Percentiles rank a stretch among this genome's conserved stretches.
phyloP scores from a whole-genome alignment of 2,113 vertebrate species.

The Accipiter virgatus region DNA sequence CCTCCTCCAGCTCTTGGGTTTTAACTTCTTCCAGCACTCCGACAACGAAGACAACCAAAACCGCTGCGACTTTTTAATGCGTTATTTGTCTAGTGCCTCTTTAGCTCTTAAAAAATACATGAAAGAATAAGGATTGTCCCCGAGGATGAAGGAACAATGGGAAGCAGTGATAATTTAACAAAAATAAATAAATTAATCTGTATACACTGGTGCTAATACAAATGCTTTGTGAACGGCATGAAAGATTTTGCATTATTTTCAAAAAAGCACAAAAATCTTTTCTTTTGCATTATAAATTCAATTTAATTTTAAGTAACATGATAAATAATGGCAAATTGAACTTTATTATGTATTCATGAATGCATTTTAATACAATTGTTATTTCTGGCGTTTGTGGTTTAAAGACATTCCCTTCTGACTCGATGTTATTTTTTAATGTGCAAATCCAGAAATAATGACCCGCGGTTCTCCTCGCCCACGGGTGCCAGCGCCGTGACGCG shows the following conservation, averaged over 20 bases:
- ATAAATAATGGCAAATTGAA: constrained; percentile 73
- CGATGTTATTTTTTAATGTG: constrained; percentile 51
- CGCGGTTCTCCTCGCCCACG: neutral
- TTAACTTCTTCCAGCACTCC: neutral
- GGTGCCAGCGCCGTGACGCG: neutral
- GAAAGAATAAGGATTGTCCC: constrained; percentile 51
- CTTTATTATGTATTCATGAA: constrained; percentile 73
- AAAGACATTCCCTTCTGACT: constrained; percentile 56
- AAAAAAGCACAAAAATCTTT: constrained; percentile 55
- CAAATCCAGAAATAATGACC: constrained; percentile 48
- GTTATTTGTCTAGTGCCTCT: constrained; percentile 28
- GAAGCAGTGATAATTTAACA: constrained; percentile 62
- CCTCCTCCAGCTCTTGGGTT: neutral
- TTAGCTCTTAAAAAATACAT: constrained; percentile 64
- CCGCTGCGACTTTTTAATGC: neutral
- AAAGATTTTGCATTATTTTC: constrained; percentile 69
- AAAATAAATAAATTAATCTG: constrained; percentile 68
- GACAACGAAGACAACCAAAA: neutral
- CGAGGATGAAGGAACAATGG: constrained; percentile 50
- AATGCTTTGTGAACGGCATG: constrained; percentile 62
- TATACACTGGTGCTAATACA: constrained; percentile 62
- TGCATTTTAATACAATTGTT: constrained; percentile 66
- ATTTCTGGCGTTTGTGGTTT: constrained; percentile 70
- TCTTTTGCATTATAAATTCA: constrained; percentile 50
- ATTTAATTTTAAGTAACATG: constrained; percentile 65